Percentiles rank a stretch among this genome's conserved stretches.
These are phyloP conservation scores for Congeria kusceri DNA, from an alignment of 2,888 invertebrate species.

Conservation along the genomic window DNA sequence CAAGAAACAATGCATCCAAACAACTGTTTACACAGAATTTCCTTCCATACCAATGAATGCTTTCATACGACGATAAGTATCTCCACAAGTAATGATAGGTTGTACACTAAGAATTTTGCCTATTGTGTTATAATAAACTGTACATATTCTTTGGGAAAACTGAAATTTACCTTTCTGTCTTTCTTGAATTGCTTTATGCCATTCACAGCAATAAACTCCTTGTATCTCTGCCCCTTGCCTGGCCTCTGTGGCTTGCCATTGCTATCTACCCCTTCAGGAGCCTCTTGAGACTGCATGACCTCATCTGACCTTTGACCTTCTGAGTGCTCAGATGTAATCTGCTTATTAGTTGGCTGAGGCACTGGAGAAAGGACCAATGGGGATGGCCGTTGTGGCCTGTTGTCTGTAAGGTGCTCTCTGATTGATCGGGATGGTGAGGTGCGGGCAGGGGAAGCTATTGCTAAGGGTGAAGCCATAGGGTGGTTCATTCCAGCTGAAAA, in stretches of 20 bases:
- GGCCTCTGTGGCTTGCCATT: slow-evolving; percentile 73
- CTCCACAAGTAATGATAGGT: too few relatives aligned
- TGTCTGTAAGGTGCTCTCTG: slow-evolving; percentile 41
- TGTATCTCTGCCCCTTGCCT: slow-evolving; percentile 78
- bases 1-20: too few relatives aligned
- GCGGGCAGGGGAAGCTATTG: slow-evolving; percentile 33
- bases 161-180: slow-evolving; percentile 65
- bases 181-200: slow-evolving; percentile 63
- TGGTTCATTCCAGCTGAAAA: slow-evolving; percentile 5
- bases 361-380: slow-evolving; percentile 61
- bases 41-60: too few relatives aligned
- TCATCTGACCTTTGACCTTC: slow-evolving; percentile 41
- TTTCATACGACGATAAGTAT: too few relatives aligned
- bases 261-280: slow-evolving; percentile 44
- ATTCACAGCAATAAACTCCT: slow-evolving; percentile 74
- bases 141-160: neutral
- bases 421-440: slow-evolving; percentile 34
- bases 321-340: slow-evolving; percentile 6
- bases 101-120: too few relatives aligned
- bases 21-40: too few relatives aligned
- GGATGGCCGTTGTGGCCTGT: slow-evolving; percentile 63
- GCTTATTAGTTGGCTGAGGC: slow-evolving; percentile 30
- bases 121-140: too few relatives aligned
- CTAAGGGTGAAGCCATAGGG: slow-evolving; percentile 19
- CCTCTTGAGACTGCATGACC: slow-evolving; percentile 39